Base-by-base conservation (phyloP, 2,113 vertebrate genomes). In the Catagonus wagneri region DNA sequence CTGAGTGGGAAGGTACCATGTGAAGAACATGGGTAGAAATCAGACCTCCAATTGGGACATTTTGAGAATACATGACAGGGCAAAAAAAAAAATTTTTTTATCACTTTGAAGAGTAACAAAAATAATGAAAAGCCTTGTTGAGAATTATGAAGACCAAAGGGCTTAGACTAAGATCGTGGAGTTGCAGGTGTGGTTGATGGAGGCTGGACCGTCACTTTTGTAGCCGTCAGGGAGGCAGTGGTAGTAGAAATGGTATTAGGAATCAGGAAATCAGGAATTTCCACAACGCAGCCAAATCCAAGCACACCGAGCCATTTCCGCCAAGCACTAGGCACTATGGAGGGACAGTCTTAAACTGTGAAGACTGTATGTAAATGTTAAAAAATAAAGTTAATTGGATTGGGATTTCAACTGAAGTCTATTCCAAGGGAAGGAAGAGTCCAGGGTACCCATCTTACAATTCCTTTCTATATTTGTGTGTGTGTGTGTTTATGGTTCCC, bases 351-450 rank as follows among this genome's bases (percentile, higher is more conserved):
- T 87, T 87, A 39, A 34, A 39, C 29, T 63, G 44, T 54, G 52
- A 94, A 8, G n/a, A 71, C 63, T 93, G 13, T 50, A 72, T 29
- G 50, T 94, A 80, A 87, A 60, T 34, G 75, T 76, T 39, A 83
- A 93, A 65, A 89, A 76, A 12, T 32, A 80, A 93, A 68, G n/a
- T 65, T 63, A 63, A 56, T 44, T 94, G 63, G 36, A 36, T 78
- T 92, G 60, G 17, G 20, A 56, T 25, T 92, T 95, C 39, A 84
- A 1, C 1, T 87, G 39, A 92, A 39, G 52, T 34, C 72, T 93
- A 93, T 65, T 52, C n/a, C n/a, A 91, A 95, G 44, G 8, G 34
- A 83, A 97, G n/a, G n/a, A 90, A 36, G 11, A 95, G 23, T 72
- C 54, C 8, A 93, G 50, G 32, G 20, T 86, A 91, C n/a, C 29